These are phyloP conservation scores for Drosophila mojavensis DNA, from an alignment of 1,140 invertebrate genomes.

Conservation along the genomic window DNA sequence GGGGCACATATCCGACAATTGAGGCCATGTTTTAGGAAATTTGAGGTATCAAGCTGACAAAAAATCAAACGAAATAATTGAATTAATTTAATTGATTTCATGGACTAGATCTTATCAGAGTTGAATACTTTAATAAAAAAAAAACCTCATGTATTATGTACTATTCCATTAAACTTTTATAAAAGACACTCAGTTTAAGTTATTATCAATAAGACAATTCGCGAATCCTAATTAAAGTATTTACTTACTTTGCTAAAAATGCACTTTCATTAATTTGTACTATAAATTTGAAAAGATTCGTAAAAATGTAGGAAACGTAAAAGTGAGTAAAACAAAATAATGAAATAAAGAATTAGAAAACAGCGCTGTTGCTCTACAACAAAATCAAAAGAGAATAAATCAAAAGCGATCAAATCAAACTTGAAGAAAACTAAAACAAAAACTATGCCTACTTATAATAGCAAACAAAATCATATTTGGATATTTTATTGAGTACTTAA, in stretches of 20 bases:
- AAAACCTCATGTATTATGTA: no score
- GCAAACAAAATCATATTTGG: no score
- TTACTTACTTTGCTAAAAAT: neutral
- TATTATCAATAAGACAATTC: no score
- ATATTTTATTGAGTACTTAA: no score
- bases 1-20: neutral
- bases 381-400: neutral
- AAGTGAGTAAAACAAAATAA: neutral
- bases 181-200: no score
- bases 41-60: neutral
- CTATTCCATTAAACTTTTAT: no score
- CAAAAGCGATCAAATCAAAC: neutral
- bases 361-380: neutral
- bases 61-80: neutral
- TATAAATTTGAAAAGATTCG: constrained; percentile 7
- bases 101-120: no score
- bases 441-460: no score
- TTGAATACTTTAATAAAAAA: no score
- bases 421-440: neutral
- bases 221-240: neutral
- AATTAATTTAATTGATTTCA: no score
- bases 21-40: neutral
- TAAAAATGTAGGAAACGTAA: neutral
- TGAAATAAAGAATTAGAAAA: neutral
- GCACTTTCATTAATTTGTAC: neutral